Percentiles rank a stretch among this genome's conserved stretches.
Conservation (phyloP, 2,888 invertebrate genomes). For the Cheilosia variabilis region DNA sequence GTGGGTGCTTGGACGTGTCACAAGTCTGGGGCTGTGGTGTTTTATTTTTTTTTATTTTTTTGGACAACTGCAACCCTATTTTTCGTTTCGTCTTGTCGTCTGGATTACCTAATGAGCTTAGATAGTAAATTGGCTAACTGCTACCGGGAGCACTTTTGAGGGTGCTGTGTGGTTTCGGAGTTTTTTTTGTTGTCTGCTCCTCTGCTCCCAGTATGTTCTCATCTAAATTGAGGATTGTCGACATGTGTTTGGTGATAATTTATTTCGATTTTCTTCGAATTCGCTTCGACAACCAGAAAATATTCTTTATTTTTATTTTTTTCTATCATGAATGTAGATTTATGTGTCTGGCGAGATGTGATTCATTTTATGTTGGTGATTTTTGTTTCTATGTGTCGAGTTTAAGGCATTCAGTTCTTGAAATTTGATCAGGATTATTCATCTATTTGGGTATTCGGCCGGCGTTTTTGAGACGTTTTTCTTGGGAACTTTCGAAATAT, state of each 20-base stretch:
- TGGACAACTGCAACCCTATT: slow-evolving; percentile 59
- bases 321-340: slow-evolving; percentile 41
- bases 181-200: not conserved
- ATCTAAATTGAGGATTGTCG: slow-evolving; percentile 24
- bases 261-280: slow-evolving; percentile 69
- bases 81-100: slow-evolving; percentile 46
- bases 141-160: slow-evolving; percentile 56
- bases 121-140: slow-evolving; percentile 3
- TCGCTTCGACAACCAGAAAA: slow-evolving; percentile 9
- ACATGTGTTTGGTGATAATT: slow-evolving; percentile 65
- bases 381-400: not conserved
- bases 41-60: slow-evolving; percentile 2
- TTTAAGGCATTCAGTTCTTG: slow-evolving; percentile 9
- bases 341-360: slow-evolving; percentile 67
- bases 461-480: slow-evolving; percentile 4
- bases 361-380: slow-evolving; percentile 19
- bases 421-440: slow-evolving; percentile 48
- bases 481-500: not conserved
- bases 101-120: slow-evolving; percentile 71
- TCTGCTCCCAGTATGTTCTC: not conserved
- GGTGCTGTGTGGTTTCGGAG: slow-evolving; percentile 21
- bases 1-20: slow-evolving; percentile 57
- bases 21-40: not conserved
- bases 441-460: slow-evolving; percentile 32
- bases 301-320: slow-evolving; percentile 16